phyloP scores from a whole-genome alignment of 2,888 invertebrate species.

The Apomyelois bistriatella region DNA sequence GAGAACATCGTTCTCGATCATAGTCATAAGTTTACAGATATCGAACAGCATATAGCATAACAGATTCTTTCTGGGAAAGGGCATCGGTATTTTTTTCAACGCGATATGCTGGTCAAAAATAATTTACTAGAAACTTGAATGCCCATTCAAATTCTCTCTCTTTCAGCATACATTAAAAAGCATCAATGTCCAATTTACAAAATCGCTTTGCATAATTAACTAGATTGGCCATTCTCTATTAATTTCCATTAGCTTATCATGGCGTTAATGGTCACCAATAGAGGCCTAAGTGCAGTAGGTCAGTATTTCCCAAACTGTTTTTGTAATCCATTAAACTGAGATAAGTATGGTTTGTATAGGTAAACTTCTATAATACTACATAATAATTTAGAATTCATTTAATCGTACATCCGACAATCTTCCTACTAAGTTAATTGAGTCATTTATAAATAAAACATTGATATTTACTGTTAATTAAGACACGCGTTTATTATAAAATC shows the following conservation, averaged over 20 bases:
- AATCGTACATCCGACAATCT: too few species aligned
- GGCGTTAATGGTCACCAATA: not conserved
- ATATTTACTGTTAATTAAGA: not conserved
- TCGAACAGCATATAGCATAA: not conserved
- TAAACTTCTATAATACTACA: too few species aligned
- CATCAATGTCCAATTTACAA: not conserved
- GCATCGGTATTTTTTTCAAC: too few species aligned
- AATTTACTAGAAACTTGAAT: too few species aligned
- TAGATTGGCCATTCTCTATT: not conserved
- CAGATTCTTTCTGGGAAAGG: too few species aligned
- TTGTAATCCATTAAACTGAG: not conserved
- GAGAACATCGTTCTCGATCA: not conserved
- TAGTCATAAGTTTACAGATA: not conserved
- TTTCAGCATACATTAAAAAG: not conserved
- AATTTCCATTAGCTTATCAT: constrained; percentile 7
- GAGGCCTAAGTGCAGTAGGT: not conserved
- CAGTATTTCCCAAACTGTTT: not conserved
- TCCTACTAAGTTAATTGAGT: too few species aligned
- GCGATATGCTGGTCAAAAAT: too few species aligned
- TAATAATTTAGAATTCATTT: too few species aligned
- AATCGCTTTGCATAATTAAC: constrained; percentile 3
- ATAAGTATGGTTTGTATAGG: too few species aligned
- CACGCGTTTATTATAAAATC: not conserved
- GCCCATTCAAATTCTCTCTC: too few species aligned
- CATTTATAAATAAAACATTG: not conserved